Evolutionary conservation across 2,888 invertebrate genomes (phyloP).

Genomic region (Leuctra nigra): DNA sequence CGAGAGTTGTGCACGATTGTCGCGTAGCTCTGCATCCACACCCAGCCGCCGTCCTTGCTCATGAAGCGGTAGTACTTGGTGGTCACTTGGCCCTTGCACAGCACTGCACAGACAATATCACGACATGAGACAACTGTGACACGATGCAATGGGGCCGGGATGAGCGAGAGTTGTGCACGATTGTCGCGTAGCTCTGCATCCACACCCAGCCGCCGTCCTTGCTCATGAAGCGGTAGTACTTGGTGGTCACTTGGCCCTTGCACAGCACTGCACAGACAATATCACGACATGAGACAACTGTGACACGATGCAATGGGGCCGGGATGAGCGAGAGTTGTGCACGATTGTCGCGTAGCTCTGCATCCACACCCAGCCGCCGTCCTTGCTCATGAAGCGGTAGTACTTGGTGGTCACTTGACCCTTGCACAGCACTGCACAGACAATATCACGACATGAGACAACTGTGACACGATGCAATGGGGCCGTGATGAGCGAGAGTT

Average conservation of each 20-base stretch:
- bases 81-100: conserved; percentile 93
- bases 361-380: conserved; percentile 98
- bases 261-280: conserved; percentile 88
- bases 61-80: conserved; percentile 95
- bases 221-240: conserved; percentile 92
- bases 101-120: too few relatives aligned
- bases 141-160: conserved; percentile 95
- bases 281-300: too few relatives aligned
- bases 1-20: conserved; percentile 95
- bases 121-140: too few relatives aligned
- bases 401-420: conserved; percentile 96
- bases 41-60: conserved; percentile 94
- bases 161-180: conserved; percentile 93
- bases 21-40: conserved; percentile 98
- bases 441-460: too few relatives aligned
- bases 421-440: conserved; percentile 75
- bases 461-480: conserved; percentile 95
- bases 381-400: conserved; percentile 90
- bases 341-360: conserved; percentile 97
- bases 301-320: conserved; percentile 96
- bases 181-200: conserved; percentile 98
- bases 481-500: conserved; percentile 92
- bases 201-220: conserved; percentile 97
- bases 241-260: conserved; percentile 95
- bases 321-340: conserved; percentile 89